A percentile compares a stretch with the other conserved stretches of the same genome.
Conservation (phyloP, 2,888 invertebrate genomes). For the Pilophorus perplexus region DNA sequence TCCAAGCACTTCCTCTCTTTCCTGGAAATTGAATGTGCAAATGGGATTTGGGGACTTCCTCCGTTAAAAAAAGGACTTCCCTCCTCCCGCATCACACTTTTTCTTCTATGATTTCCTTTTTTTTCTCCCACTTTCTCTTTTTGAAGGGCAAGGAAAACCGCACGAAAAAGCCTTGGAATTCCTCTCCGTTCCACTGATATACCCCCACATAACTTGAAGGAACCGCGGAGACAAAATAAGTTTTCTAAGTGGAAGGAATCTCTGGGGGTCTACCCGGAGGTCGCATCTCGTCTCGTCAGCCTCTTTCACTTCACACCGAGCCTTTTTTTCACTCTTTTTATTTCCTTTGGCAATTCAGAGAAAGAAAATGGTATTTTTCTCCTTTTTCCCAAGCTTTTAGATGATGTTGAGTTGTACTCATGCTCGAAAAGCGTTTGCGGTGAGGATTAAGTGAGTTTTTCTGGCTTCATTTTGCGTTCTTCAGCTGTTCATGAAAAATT, state of each 20-base stretch:
- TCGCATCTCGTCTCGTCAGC: neutral
- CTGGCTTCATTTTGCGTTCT: no score
- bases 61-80: conserved; percentile 3
- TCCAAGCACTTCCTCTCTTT: neutral
- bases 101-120: neutral
- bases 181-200: conserved; percentile 7
- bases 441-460: no score
- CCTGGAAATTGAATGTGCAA: conserved; percentile 32
- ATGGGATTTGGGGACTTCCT: conserved; percentile 8
- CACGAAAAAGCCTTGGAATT: neutral
- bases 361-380: no score
- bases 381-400: no score
- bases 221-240: conserved; percentile 22
- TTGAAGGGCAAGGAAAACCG: neutral
- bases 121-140: neutral
- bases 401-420: no score
- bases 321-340: no score
- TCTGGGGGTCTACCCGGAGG: neutral
- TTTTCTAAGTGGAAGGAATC: conserved; percentile 4
- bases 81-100: neutral
- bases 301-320: no score
- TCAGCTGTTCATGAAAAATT: no score
- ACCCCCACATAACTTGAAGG: conserved; percentile 7
- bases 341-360: no score
- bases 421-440: no score